Evolutionary conservation across 1,140 invertebrate genomes (phyloP).

Genomic region (Mercenaria mercenaria): DNA sequence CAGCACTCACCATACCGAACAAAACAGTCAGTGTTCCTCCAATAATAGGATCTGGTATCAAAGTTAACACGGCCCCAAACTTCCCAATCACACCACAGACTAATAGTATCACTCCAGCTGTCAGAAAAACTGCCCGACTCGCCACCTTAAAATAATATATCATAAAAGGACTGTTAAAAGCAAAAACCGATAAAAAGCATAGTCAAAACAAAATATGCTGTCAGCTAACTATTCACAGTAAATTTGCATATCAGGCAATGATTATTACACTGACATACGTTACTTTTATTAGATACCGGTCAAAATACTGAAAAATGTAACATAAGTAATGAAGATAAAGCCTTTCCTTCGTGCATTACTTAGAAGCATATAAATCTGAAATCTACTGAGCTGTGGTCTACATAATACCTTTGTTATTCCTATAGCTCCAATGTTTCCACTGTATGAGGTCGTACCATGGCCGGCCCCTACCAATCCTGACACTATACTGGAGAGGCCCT

Average conservation of each 20-base stretch:
- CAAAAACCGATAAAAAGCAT: neutral
- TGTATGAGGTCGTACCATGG: conserved; percentile 94
- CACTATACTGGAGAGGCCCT: conserved; percentile 93
- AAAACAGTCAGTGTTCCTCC: conserved; percentile 92
- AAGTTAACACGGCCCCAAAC: conserved; percentile 92
- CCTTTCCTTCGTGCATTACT: too few species aligned
- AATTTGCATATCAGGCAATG: neutral
- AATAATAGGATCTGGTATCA: conserved; percentile 89
- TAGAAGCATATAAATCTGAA: too few species aligned
- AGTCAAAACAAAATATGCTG: neutral
- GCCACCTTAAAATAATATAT: conserved; percentile 70
- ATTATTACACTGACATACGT: too few species aligned
- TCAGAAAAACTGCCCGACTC: conserved; percentile 87
- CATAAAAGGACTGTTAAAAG: too few species aligned
- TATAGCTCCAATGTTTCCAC: conserved; percentile 95
- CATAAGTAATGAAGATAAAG: too few species aligned
- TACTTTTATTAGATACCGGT: too few species aligned
- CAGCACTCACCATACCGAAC: conserved; percentile 89
- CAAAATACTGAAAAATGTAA: too few species aligned
- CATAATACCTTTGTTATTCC: conserved; percentile 89
- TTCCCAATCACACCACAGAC: conserved; percentile 90
- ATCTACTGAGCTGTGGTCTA: too few species aligned
- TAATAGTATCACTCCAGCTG: conserved; percentile 92
- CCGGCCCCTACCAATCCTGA: conserved; percentile 93
- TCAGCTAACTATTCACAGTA: neutral